Conservation (phyloP, 2,113 vertebrate genomes). For the Gambusia affinis region DNA sequence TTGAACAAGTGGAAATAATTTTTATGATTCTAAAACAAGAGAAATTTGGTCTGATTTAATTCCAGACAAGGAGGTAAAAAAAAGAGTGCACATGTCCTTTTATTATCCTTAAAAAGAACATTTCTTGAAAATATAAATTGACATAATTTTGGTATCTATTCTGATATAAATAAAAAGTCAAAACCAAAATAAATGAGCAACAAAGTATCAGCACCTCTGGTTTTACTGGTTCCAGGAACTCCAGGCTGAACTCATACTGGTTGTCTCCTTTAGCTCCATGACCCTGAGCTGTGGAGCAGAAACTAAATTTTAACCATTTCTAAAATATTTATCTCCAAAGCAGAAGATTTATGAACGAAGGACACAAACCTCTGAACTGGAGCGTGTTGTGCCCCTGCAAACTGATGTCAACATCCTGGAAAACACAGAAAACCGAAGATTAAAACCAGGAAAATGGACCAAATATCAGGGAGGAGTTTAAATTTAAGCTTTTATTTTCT, state of each 20-base stretch:
- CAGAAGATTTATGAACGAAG: too few relatives aligned
- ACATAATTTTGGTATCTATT: not conserved
- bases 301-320: not conserved
- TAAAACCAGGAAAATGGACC: constrained; percentile 11
- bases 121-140: not conserved
- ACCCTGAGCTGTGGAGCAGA: constrained; percentile 84
- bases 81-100: too few relatives aligned
- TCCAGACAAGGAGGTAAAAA: too few relatives aligned
- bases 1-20: too few relatives aligned
- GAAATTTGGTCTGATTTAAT: too few relatives aligned
- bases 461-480: not conserved
- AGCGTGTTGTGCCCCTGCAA: constrained; percentile 86
- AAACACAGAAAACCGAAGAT: constrained; percentile 37
- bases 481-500: not conserved
- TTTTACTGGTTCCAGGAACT: constrained; percentile 88
- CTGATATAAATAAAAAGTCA: not conserved
- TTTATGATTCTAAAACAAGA: too few relatives aligned
- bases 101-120: too few relatives aligned
- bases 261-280: constrained; percentile 97
- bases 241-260: constrained; percentile 90
- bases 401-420: constrained; percentile 86
- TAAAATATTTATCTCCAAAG: not conserved
- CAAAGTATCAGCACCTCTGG: constrained; percentile 71
- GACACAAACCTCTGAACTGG: constrained; percentile 88
- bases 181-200: not conserved